phyloP scores from a whole-genome alignment of 2,888 invertebrate species.

The Nemotelus nigrinus region DNA sequence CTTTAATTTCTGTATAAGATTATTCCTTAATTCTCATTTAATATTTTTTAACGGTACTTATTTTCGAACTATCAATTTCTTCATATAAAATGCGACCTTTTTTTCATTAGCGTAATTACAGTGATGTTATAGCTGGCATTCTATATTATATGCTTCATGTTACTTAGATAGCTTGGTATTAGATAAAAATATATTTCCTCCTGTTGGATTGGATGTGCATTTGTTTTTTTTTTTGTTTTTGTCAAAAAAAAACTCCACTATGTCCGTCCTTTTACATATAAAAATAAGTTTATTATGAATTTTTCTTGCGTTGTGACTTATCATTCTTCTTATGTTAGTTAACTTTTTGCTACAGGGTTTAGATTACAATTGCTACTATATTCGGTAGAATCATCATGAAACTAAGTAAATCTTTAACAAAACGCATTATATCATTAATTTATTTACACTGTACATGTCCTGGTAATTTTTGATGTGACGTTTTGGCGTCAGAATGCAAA shows the following conservation, averaged over 20 bases:
- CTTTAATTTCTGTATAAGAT: background rate
- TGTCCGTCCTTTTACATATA: slow-evolving; percentile 18
- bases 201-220: background rate
- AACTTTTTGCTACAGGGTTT: background rate
- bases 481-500: no score
- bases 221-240: slow-evolving; percentile 3
- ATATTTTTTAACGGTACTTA: background rate
- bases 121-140: background rate
- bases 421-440: no score
- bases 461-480: no score
- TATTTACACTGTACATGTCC: no score
- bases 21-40: no score
- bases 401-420: no score
- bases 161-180: background rate
- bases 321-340: slow-evolving; percentile 6
- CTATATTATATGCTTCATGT: background rate
- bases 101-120: background rate
- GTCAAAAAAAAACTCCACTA: background rate
- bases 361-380: no score
- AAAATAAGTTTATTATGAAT: slow-evolving; percentile 36
- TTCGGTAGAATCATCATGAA: no score
- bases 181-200: slow-evolving; percentile 32
- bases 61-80: background rate
- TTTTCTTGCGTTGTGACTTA: slow-evolving; percentile 4
- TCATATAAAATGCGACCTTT: slow-evolving; percentile 14